Percentiles rank a stretch among this genome's conserved stretches.
Conservation (phyloP, 2,113 vertebrate genomes). For the Paratilapia polleni region DNA sequence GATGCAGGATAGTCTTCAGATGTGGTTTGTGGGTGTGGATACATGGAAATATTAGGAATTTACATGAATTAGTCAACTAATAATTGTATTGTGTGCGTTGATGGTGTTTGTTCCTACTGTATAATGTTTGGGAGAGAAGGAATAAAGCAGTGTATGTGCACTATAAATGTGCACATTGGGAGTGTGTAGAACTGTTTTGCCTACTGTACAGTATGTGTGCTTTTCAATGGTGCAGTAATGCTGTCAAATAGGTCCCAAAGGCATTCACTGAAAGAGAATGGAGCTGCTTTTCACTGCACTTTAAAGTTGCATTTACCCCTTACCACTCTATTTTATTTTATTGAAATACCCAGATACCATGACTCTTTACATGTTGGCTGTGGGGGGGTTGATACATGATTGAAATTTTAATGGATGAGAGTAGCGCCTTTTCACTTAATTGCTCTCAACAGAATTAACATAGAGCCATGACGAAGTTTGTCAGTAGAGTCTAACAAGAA, state of each 20-base stretch:
- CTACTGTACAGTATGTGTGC: constrained; percentile 4
- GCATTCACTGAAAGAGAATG: constrained; percentile 26
- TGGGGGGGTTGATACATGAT: constrained; percentile 41
- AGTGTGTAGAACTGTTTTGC: neutral
- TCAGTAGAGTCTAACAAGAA: constrained; percentile 8
- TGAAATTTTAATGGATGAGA: constrained; percentile 62
- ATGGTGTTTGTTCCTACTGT: neutral
- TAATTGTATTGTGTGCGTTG: neutral
- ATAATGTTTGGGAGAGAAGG: neutral
- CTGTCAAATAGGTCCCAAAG: constrained; percentile 25
- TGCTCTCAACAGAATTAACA: constrained; percentile 26
- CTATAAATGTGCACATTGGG: neutral
- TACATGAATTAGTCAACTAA: neutral
- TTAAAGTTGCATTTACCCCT: constrained; percentile 24
- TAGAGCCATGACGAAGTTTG: neutral
- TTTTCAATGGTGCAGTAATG: constrained; percentile 29
- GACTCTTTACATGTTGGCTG: constrained; percentile 19
- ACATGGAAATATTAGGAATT: neutral
- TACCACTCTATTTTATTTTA: constrained; percentile 22
- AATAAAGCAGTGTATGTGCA: neutral
- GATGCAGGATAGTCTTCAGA: constrained; percentile 16
- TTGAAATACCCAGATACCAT: constrained; percentile 28
- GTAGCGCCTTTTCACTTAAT: constrained; percentile 24
- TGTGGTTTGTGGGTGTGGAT: neutral
- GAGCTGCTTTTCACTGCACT: constrained; percentile 35